phyloP scores from a whole-genome alignment of 1,140 invertebrate species.

The Atta cephalotes region DNA sequence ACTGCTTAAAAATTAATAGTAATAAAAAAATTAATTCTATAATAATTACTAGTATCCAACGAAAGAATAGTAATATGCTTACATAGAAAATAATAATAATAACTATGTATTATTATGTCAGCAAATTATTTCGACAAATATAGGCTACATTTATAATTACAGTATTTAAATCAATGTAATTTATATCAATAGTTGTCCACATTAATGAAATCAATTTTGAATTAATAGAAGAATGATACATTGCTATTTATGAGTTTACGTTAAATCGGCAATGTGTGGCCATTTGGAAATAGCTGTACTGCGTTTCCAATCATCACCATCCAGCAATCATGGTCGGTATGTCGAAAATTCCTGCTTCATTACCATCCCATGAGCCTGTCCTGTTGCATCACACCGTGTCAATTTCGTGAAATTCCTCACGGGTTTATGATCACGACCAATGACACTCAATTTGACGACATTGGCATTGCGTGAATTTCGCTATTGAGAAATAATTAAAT shows the following conservation, averaged over 20 bases:
- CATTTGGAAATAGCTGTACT: slow-evolving; percentile 40
- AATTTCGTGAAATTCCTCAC: slow-evolving; percentile 58
- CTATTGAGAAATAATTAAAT: slow-evolving; percentile 12
- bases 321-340: slow-evolving; percentile 56
- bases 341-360: slow-evolving; percentile 62
- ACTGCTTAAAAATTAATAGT: not conserved
- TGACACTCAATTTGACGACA: slow-evolving; percentile 54
- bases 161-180: not conserved
- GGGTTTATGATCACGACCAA: slow-evolving; percentile 53
- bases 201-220: slow-evolving; percentile 9
- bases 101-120: not conserved
- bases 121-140: not conserved
- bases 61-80: not conserved
- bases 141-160: not conserved
- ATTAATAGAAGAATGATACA: slow-evolving; percentile 53
- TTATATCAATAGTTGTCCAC: not conserved
- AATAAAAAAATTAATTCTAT: not conserved
- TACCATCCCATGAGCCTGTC: slow-evolving; percentile 41
- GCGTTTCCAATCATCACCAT: slow-evolving; percentile 56
- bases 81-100: not conserved
- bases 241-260: slow-evolving; percentile 51
- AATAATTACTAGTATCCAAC: not conserved
- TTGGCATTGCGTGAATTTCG: slow-evolving; percentile 47
- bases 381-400: slow-evolving; percentile 51
- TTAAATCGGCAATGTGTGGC: slow-evolving; percentile 30